These are phyloP conservation scores for Psilopsiagon aymara DNA, from an alignment of 2,113 vertebrate genomes.

Conservation along the genomic window DNA sequence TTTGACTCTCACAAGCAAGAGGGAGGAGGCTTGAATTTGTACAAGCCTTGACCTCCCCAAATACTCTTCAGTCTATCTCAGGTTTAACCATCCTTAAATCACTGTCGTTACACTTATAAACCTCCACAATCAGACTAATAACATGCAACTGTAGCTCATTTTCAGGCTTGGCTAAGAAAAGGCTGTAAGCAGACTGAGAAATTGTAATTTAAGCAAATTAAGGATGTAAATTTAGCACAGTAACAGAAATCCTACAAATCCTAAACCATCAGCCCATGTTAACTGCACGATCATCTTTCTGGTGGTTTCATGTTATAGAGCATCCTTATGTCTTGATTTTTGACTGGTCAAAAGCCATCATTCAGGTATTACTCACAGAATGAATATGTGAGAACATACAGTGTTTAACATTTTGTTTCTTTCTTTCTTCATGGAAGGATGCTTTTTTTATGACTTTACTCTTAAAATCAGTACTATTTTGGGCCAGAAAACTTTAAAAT, in stretches of 20 bases:
- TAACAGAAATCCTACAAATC: neutral
- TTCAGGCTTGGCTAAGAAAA: conserved; percentile 50
- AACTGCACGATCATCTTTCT: neutral
- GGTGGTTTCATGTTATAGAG: neutral
- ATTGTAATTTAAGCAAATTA: conserved; percentile 46
- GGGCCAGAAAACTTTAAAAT: conserved; percentile 5
- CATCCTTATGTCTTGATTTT: neutral
- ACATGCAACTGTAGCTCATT: neutral
- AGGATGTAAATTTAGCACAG: conserved; percentile 51
- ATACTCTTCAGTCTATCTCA: neutral
- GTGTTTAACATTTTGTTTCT: conserved; percentile 11
- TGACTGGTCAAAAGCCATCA: neutral
- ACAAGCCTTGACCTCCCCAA: neutral
- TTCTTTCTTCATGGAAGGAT: neutral
- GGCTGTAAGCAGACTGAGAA: conserved; percentile 49
- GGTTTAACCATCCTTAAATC: neutral
- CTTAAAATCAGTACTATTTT: conserved; percentile 50
- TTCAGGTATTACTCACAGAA: conserved; percentile 24
- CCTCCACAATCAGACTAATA: neutral
- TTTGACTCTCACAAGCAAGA: rapidly evolving
- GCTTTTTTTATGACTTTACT: conserved; percentile 6
- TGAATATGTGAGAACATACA: neutral
- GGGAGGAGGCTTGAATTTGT: neutral
- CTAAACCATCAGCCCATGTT: neutral
- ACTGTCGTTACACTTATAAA: neutral